Evolutionary conservation across 2,888 invertebrate species (phyloP).

Genomic region (Amphiduros pacificus): DNA sequence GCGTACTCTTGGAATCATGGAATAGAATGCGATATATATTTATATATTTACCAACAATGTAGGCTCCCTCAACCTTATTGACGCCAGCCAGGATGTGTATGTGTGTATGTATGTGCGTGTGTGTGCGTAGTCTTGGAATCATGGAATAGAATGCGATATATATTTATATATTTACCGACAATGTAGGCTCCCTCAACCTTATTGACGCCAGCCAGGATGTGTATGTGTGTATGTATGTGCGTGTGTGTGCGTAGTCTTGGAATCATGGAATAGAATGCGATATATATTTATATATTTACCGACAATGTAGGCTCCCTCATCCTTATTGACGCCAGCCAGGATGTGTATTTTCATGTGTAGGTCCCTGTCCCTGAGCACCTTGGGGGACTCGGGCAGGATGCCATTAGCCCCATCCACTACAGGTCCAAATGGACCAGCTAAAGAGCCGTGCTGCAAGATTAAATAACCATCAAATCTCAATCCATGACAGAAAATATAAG

Average conservation of each 20-base stretch:
- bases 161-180: constrained; percentile 53
- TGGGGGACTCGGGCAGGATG: constrained; percentile 48
- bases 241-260: too few species aligned
- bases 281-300: too few species aligned
- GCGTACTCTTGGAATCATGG: too few species aligned
- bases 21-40: too few species aligned
- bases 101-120: constrained; percentile 42
- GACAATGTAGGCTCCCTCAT: constrained; percentile 56
- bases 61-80: constrained; percentile 54
- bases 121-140: too few species aligned
- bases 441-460: constrained; percentile 34
- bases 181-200: constrained; percentile 55
- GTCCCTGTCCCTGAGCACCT: constrained; percentile 43
- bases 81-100: constrained; percentile 51
- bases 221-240: too few species aligned
- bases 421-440: constrained; percentile 54
- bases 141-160: too few species aligned
- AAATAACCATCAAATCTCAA: too few species aligned
- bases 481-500: too few species aligned
- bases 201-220: constrained; percentile 51
- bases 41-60: constrained; percentile 53
- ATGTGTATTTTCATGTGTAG: constrained; percentile 45
- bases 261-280: too few species aligned
- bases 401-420: constrained; percentile 47
- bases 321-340: constrained; percentile 50